phyloP scores from a whole-genome alignment of 2,888 invertebrate species.

The Pimpla rufipes region DNA sequence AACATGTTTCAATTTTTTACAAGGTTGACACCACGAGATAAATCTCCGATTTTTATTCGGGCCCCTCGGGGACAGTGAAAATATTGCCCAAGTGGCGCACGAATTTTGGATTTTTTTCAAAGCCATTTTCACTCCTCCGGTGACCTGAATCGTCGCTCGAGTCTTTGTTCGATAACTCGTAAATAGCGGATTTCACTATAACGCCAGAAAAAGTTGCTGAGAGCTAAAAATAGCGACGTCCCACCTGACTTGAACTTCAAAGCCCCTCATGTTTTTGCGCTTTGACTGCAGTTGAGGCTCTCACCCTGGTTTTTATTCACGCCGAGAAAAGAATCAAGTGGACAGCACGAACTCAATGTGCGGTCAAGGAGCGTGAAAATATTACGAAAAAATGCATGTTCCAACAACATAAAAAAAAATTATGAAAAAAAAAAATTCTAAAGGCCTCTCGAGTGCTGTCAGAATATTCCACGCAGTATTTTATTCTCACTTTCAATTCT shows the following conservation, averaged over 20 bases:
- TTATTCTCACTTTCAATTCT: too few species aligned
- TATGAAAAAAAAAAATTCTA: too few species aligned
- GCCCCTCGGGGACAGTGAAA: not conserved
- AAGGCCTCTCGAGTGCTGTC: not conserved
- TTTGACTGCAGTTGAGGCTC: too few species aligned
- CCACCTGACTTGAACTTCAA: not conserved
- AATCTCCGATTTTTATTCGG: too few species aligned
- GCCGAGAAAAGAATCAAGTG: not conserved
- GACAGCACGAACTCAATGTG: not conserved
- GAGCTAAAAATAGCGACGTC: not conserved
- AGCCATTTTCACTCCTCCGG: not conserved
- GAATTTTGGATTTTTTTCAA: not conserved
- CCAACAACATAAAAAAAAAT: not conserved
- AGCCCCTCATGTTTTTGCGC: not conserved
- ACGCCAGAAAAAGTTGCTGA: not conserved
- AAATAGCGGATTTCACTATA: not conserved
- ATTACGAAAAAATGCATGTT: not conserved
- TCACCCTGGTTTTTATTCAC: not conserved
- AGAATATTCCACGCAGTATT: not conserved
- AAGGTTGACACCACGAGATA: too few species aligned
- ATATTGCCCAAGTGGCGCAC: slow-evolving; percentile 6
- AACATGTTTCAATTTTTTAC: too few species aligned
- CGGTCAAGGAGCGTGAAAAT: not conserved
- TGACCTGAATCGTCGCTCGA: not conserved
- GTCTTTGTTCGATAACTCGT: not conserved